Evolutionary conservation across 2,797 vertebrate species (phyloP).

Genomic region (Neoniphon sammara): DNA sequence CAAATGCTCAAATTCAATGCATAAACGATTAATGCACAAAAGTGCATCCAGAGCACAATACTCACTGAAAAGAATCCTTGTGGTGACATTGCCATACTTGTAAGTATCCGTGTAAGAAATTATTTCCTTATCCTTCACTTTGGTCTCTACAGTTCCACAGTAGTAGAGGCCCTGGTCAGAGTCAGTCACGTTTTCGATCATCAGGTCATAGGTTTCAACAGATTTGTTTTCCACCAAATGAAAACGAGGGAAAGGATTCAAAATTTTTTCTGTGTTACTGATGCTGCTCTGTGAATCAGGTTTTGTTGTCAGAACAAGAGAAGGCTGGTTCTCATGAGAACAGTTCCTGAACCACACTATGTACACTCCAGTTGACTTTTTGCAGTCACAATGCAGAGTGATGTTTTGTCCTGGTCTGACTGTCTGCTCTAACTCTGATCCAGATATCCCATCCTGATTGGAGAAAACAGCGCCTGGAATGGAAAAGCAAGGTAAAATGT

Average conservation of each 20-base stretch:
- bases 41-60: not conserved
- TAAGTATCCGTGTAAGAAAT: rapidly evolving
- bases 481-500: constrained; percentile 5
- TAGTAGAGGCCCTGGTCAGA: constrained; percentile 61
- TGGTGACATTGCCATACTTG: constrained; percentile 25
- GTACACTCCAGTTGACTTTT: rapidly evolving
- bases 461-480: constrained; percentile 40
- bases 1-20: not conserved
- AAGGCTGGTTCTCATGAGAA: constrained; percentile 57
- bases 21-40: not conserved
- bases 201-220: constrained; percentile 48
- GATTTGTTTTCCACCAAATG: not conserved
- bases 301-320: constrained; percentile 26
- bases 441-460: constrained; percentile 9
- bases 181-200: constrained; percentile 49
- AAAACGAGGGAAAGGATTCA: constrained; percentile 23
- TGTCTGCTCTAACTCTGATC: constrained; percentile 15
- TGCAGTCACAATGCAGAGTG: constrained; percentile 65
- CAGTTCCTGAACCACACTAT: constrained; percentile 66
- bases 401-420: constrained; percentile 56
- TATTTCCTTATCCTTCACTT: rapidly evolving
- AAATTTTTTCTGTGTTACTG: no score
- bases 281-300: no score
- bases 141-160: constrained; percentile 24
- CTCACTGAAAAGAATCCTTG: constrained; percentile 46